Conservation (phyloP, 2,888 invertebrate genomes). For the Lagria hirta region DNA sequence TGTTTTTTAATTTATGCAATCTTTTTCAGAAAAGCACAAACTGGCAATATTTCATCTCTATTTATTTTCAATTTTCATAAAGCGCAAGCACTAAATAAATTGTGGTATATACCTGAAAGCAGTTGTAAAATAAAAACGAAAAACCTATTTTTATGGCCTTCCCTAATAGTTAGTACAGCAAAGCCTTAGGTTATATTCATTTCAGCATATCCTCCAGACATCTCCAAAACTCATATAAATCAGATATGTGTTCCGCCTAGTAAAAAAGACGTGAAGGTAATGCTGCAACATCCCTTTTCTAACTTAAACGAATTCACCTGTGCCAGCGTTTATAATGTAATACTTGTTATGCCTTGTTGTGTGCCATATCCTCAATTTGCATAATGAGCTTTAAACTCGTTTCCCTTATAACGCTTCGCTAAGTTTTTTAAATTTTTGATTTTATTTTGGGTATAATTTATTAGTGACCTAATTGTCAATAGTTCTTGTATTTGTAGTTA, state of each 20-base stretch:
- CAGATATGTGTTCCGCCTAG: conserved; percentile 10
- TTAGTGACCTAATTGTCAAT: no score
- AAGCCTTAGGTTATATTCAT: conserved; percentile 27
- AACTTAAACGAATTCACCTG: conserved; percentile 41
- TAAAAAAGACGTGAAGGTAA: no score
- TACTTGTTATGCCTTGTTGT: conserved; percentile 37
- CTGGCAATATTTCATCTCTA: no score
- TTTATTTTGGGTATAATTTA: no score
- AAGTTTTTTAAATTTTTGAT: no score
- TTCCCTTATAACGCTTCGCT: no score
- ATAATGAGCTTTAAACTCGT: conserved; percentile 40
- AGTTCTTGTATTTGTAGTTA: no score
- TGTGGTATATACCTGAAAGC: conserved; percentile 21
- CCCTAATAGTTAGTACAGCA: conserved; percentile 24
- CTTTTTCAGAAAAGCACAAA: no score
- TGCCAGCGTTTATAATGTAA: conserved; percentile 31
- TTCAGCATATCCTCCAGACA: conserved; percentile 33
- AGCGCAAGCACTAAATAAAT: conserved; percentile 22
- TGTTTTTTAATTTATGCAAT: no score
- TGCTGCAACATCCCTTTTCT: no score
- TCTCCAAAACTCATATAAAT: conserved; percentile 23
- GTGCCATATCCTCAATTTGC: conserved; percentile 42
- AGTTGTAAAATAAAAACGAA: conserved; percentile 26
- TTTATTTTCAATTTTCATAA: conserved; percentile 15
- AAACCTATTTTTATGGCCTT: conserved; percentile 22